A percentile compares a stretch with the other conserved stretches of the same genome.
Evolutionary conservation across 2,113 vertebrate species (phyloP).

Genomic region (Pogonocichla stellata): DNA sequence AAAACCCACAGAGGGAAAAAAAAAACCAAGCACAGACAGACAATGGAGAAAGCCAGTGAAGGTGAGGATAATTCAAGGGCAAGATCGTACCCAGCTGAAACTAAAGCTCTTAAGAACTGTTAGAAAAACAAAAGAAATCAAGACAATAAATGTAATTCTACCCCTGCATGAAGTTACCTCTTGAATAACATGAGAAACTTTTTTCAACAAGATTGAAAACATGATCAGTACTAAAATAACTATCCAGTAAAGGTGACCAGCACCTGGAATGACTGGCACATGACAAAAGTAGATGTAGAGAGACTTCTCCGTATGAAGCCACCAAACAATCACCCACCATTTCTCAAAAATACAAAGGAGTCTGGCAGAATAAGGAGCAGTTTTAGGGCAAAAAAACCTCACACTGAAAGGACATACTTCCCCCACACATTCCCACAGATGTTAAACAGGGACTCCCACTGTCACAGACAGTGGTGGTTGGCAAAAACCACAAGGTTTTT

Average conservation of each 20-base stretch:
- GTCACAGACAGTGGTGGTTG: neutral
- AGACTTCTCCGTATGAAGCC: neutral
- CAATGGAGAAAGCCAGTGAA: neutral
- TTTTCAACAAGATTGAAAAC: neutral
- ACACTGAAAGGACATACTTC: accelerated
- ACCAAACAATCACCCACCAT: neutral
- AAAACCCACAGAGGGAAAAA: neutral
- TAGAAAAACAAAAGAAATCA: neutral
- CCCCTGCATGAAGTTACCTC: neutral
- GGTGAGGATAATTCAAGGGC: neutral
- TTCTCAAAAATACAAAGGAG: neutral
- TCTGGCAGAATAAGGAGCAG: neutral
- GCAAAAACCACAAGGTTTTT: neutral
- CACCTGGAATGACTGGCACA: neutral
- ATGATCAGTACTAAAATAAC: neutral
- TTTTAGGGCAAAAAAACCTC: neutral
- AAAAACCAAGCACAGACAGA: neutral
- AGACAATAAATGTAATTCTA: neutral
- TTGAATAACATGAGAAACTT: neutral
- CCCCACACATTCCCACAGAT: accelerated
- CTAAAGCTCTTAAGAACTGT: neutral
- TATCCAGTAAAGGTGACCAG: neutral
- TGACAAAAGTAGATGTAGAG: accelerated
- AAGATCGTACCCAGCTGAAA: neutral
- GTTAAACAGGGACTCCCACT: neutral